phyloP scores from a whole-genome alignment of 2,797 vertebrate genomes.

The Psittacula derbiana region DNA sequence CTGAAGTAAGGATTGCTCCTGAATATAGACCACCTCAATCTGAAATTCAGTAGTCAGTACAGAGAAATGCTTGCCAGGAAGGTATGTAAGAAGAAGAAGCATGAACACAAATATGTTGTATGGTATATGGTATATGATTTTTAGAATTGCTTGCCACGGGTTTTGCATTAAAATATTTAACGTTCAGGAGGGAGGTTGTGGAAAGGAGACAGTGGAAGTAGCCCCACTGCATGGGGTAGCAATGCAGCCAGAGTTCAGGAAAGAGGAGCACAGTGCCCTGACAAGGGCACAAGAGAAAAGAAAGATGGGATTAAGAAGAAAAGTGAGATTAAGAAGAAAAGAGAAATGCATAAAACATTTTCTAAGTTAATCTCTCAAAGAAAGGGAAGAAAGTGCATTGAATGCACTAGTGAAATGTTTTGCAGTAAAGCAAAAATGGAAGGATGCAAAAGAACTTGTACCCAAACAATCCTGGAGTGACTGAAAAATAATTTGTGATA shows the following conservation, averaged over 20 bases:
- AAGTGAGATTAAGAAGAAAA: not conserved
- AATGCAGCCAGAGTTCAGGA: not conserved
- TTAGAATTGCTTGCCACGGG: not conserved
- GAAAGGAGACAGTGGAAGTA: not conserved
- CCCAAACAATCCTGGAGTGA: not conserved
- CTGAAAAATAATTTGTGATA: not conserved
- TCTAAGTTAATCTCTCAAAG: not conserved
- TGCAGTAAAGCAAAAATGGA: not conserved
- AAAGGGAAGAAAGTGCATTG: not conserved
- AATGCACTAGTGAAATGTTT: not conserved
- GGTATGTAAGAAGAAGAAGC: not conserved
- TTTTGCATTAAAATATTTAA: not conserved
- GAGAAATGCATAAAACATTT: not conserved
- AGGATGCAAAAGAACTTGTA: not conserved
- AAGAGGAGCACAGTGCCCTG: not conserved
- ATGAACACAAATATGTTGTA: not conserved
- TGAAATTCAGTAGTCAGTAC: not conserved
- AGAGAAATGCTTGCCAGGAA: not conserved
- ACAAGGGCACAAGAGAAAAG: not conserved
- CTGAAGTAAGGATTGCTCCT: not conserved
- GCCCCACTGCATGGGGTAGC: not conserved
- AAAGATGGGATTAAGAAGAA: not conserved
- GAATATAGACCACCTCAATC: not conserved
- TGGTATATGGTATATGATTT: not conserved
- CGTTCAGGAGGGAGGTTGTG: not conserved